Conservation (phyloP, 2,113 vertebrate genomes). For the Percopsis transmontana region DNA sequence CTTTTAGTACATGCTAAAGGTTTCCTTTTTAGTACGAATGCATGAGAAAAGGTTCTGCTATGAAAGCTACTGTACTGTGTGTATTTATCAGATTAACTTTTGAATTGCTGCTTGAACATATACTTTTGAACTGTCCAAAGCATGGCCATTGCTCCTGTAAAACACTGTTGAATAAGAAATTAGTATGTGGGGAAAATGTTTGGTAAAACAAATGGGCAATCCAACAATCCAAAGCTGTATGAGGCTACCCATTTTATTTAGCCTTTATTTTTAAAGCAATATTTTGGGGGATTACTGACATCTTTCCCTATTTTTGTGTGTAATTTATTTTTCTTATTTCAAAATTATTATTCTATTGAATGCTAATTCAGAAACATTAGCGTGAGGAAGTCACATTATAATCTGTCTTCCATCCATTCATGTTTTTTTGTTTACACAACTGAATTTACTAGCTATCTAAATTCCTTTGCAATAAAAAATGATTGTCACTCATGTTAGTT, state of each 20-base stretch:
- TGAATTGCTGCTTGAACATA: slow-evolving; percentile 25
- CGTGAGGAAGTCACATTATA: slow-evolving; percentile 15
- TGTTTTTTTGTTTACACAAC: slow-evolving; percentile 6
- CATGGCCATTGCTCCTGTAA: slow-evolving; percentile 12
- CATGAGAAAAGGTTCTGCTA: slow-evolving; percentile 62
- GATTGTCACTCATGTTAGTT: background rate
- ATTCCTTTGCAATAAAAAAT: background rate
- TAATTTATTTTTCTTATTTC: slow-evolving; percentile 14
- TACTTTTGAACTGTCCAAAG: background rate
- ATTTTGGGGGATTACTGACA: slow-evolving; percentile 45
- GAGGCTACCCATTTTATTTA: slow-evolving; percentile 37
- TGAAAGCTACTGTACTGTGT: slow-evolving; percentile 37
- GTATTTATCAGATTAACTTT: slow-evolving; percentile 38
- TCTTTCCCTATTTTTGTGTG: slow-evolving; percentile 4
- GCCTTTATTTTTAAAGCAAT: slow-evolving; percentile 52
- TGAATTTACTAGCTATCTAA: background rate
- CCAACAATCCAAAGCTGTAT: slow-evolving; percentile 15
- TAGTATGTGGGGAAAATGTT: slow-evolving; percentile 17
- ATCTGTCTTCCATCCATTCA: slow-evolving; percentile 14
- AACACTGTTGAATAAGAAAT: background rate
- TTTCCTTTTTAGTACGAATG: slow-evolving; percentile 57
- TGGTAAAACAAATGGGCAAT: slow-evolving; percentile 1
- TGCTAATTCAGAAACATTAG: slow-evolving; percentile 31
- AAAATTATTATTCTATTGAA: slow-evolving; percentile 13
- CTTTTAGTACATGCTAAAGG: slow-evolving; percentile 45